Base-by-base conservation (phyloP, 2,113 vertebrate genomes). In the Percopsis transmontana region DNA sequence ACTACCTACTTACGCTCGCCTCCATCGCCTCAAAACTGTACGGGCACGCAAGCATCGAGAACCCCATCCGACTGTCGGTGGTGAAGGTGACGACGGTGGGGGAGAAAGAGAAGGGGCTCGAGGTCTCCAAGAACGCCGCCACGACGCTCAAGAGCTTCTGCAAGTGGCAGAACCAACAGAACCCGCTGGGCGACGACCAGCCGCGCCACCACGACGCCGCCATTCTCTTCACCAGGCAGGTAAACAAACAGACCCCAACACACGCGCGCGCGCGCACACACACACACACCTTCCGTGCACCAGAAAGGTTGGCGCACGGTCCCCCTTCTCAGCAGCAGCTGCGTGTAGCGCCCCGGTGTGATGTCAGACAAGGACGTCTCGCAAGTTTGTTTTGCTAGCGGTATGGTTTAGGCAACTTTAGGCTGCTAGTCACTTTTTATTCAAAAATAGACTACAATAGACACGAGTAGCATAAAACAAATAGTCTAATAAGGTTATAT, bases 131-230 rank as follows among this genome's bases (percentile, higher is more conserved):
- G 88, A 99, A 98, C 48, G 97, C 97, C 0, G 96, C 97, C 38
- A 90, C 94, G 53, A 97, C 97, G 0, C 94, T 99, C 56, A 98
- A 96, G 91, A 96, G 94, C 91, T 99, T 99, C 80, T 99, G 97
- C 89, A 98, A 96, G 91, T 98, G 97, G 97, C 97, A 98, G 86
- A 95, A 98, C 76, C 96, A 97, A 70, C 96, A 96, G 80, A 98
- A 97, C 87, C 94, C 92, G 42, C 92, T 96, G 42, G 95, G 93
- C 0, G 96, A 97, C 0, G 92, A 95, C 62, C 94, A 97, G 0
- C 92, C 93, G 2, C 93, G 96, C 14, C 96, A 98, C 79, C 94
- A 99, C 0, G 97, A 99, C 0, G 97, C 97, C 0, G 97, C 97
- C 79, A 96, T 99, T 82, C 95, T 99, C 87, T 99, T 99, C 91